Base-by-base conservation (phyloP, 2,113 vertebrate genomes). In the Megaceryle torquata region DNA sequence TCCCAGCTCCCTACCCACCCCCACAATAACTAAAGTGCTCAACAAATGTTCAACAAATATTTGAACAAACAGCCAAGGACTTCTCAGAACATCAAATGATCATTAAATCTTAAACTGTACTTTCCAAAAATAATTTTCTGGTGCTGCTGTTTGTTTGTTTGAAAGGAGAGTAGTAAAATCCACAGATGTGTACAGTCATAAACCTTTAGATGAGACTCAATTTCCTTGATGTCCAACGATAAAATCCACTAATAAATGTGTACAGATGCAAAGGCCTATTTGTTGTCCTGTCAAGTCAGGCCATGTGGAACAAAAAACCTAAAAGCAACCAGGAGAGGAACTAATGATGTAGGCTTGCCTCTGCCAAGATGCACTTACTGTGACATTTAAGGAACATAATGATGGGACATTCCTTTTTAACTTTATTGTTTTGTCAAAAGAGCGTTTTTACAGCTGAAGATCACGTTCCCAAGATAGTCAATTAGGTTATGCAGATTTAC, bases 391-490 rank as follows among this genome's bases (percentile, higher is more conserved):
- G 89, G 91, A 97, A 95, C 75, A 94, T 93, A 97, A 95, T 82
- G 90, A 95, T 94, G 91, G 74, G 88, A 86, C 95, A 89, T 97
- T 98, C 94, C 95, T 97, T 96, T 96, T 93, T 84, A 95, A 97
- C 80, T 95, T 96, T 91, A 96, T 91, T 97, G 84, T 94, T 96
- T 95, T 60, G 59, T 97, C 93, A 72, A 88, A 95, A 85, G 82
- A 22, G 33, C 48, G 53, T 69, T 97, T 97, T 97, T 92, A 97
- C 85, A 96, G 97, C 95, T 69, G 89, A 95, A 95, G 96, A 97
- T 97, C 96, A 96, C 72, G 37, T 96, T 89, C 83, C 88, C 88
- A 79, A 97, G 72, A 89, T 39, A 87, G 91, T 90, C 84, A 93
- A 61, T 90, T 96, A 92, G 64, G 43, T 86, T 96, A 93, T 95